Evolutionary conservation across 2,888 invertebrate species (phyloP).

Genomic region (Alsophila aescularia): DNA sequence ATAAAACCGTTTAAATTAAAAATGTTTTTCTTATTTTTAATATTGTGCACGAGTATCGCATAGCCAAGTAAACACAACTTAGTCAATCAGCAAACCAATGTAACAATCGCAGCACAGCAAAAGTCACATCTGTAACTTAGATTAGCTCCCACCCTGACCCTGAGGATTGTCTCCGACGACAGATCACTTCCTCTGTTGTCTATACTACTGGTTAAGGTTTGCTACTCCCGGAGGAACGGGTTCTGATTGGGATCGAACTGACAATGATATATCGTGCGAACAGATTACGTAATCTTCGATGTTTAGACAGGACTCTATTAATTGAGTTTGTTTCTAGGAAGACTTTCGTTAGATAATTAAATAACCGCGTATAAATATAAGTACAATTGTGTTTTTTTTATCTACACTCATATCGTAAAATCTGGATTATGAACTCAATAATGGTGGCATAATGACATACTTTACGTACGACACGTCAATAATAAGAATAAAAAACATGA

Average conservation of each 20-base stretch:
- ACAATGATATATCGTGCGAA: constrained; percentile 50
- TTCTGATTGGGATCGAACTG: constrained; percentile 41
- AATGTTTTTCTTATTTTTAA: too few species aligned
- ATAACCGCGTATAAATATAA: too few species aligned
- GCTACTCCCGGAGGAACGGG: constrained; percentile 44
- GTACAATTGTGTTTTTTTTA: too few species aligned
- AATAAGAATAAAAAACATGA: too few species aligned
- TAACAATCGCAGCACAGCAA: constrained; percentile 48
- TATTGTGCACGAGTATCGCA: too few species aligned
- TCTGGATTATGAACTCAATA: too few species aligned
- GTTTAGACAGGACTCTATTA: background rate
- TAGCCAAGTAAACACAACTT: background rate
- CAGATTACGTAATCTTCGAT: background rate
- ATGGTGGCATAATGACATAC: too few species aligned
- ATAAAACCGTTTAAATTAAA: too few species aligned
- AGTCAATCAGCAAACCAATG: background rate
- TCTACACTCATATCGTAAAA: too few species aligned
- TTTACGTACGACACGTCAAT: too few species aligned
- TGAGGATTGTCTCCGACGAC: constrained; percentile 50
- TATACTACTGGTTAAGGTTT: constrained; percentile 30
- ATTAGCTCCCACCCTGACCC: constrained; percentile 57
- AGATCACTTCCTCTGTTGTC: constrained; percentile 58
- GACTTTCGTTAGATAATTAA: background rate
- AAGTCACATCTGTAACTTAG: constrained; percentile 81
- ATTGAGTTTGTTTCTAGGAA: background rate